A percentile compares a stretch with the other conserved stretches of the same genome.
phyloP scores from a whole-genome alignment of 2,797 vertebrate species.

The Sciurus vulgaris region DNA sequence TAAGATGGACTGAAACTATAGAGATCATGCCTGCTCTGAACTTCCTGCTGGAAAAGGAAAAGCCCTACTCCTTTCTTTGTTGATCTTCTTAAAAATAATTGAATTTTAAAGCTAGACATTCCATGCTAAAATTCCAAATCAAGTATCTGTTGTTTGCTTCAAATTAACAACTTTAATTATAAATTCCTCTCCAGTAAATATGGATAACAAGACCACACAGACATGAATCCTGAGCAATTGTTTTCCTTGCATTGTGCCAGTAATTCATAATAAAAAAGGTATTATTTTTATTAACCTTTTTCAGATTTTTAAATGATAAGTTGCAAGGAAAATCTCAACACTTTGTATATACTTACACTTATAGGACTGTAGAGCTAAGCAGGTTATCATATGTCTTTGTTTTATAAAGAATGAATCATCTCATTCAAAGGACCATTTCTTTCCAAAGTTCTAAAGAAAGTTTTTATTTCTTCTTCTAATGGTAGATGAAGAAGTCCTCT shows the following conservation, averaged over 20 bases:
- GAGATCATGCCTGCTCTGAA: background rate
- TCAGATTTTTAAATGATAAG: constrained; percentile 27
- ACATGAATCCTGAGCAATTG: background rate
- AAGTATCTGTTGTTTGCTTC: background rate
- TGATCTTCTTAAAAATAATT: background rate
- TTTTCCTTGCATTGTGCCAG: no score
- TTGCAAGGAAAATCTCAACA: background rate
- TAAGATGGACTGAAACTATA: no score
- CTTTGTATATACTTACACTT: fast-evolving
- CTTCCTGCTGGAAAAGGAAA: background rate
- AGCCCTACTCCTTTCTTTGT: background rate
- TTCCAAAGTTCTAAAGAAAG: background rate
- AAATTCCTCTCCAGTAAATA: background rate
- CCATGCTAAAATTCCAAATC: background rate
- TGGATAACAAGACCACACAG: background rate
- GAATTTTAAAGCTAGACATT: background rate
- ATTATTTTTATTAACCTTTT: background rate
- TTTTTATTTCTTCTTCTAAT: background rate
- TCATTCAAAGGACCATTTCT: background rate
- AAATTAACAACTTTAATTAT: background rate
- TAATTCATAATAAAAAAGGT: background rate
- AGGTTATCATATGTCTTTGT: no score
- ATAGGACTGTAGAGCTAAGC: fast-evolving
- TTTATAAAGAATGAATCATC: background rate
- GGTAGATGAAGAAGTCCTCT: no score